Conservation (phyloP, 2,797 vertebrate species). For the Sparidentex hasta region DNA sequence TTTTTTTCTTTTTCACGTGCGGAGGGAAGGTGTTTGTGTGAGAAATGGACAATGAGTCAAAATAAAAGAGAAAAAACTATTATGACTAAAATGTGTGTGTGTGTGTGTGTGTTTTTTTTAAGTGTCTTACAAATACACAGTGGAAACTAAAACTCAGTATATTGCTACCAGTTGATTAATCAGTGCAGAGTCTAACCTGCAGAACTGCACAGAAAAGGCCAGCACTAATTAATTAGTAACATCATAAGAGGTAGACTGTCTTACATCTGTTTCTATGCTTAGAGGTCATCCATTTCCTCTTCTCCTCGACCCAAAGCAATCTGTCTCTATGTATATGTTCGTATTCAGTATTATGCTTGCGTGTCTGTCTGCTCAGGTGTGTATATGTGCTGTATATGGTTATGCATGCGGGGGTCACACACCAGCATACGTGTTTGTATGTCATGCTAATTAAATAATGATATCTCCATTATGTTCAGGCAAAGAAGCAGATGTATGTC, state of each 20-base stretch:
- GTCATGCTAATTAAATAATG: slow-evolving; percentile 72
- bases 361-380: slow-evolving; percentile 35
- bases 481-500: slow-evolving; percentile 86
- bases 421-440: slow-evolving; percentile 50
- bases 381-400: slow-evolving; percentile 47
- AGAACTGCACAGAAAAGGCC: slow-evolving; percentile 48
- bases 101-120: too few species aligned
- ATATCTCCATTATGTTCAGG: slow-evolving; percentile 81
- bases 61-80: slow-evolving; percentile 9
- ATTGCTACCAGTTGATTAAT: slow-evolving; percentile 24
- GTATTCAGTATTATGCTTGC: slow-evolving; percentile 13
- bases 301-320: slow-evolving; percentile 72
- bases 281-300: slow-evolving; percentile 55
- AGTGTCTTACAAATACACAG: neutral
- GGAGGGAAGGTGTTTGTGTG: slow-evolving; percentile 69
- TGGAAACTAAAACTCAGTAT: neutral
- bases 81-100: neutral
- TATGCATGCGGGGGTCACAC: slow-evolving; percentile 60
- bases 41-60: slow-evolving; percentile 10
- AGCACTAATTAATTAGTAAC: slow-evolving; percentile 67
- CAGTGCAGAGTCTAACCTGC: slow-evolving; percentile 35
- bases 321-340: slow-evolving; percentile 61
- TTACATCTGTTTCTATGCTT: slow-evolving; percentile 74
- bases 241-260: slow-evolving; percentile 61
- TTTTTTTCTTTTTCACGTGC: slow-evolving; percentile 46